Evolutionary conservation across 1,140 invertebrate species (phyloP).

Genomic region (Trichonephila inaurata): DNA sequence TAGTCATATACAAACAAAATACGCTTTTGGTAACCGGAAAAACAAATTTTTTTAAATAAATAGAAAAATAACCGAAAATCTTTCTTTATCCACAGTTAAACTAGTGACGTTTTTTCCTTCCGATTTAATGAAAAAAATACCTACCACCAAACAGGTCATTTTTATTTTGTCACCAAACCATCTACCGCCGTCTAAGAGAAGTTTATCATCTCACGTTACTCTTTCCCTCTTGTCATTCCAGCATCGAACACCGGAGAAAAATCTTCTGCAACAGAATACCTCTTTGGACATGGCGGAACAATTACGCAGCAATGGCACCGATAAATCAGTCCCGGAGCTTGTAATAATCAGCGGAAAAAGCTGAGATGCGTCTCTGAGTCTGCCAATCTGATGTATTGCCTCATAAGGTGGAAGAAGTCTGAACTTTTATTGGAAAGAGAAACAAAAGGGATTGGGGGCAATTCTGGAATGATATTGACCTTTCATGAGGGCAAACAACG

Average conservation of each 20-base stretch:
- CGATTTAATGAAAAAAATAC: too few species aligned
- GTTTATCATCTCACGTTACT: constrained; percentile 34
- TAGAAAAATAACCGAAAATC: too few species aligned
- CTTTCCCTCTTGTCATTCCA: neutral
- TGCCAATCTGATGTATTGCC: constrained; percentile 1
- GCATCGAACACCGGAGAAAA: neutral
- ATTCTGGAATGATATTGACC: neutral
- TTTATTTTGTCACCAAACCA: neutral
- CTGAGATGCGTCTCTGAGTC: neutral
- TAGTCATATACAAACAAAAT: too few species aligned
- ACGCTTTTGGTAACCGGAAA: too few species aligned
- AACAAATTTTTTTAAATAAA: too few species aligned
- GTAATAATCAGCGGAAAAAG: constrained; percentile 37
- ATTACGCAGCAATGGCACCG: constrained; percentile 20
- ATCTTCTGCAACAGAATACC: constrained; percentile 28
- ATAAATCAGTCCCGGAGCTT: constrained; percentile 30
- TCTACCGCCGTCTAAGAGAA: neutral
- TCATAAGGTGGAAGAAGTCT: neutral
- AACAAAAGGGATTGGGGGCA: neutral
- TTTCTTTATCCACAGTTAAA: too few species aligned
- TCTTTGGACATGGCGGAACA: neutral
- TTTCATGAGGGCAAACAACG: neutral
- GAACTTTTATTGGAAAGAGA: neutral
- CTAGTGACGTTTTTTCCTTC: too few species aligned
- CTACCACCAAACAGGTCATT: neutral